A percentile compares a stretch with the other conserved stretches of the same genome.
Conservation (phyloP, 2,797 vertebrate genomes). For the Takifugu ocellatus region DNA sequence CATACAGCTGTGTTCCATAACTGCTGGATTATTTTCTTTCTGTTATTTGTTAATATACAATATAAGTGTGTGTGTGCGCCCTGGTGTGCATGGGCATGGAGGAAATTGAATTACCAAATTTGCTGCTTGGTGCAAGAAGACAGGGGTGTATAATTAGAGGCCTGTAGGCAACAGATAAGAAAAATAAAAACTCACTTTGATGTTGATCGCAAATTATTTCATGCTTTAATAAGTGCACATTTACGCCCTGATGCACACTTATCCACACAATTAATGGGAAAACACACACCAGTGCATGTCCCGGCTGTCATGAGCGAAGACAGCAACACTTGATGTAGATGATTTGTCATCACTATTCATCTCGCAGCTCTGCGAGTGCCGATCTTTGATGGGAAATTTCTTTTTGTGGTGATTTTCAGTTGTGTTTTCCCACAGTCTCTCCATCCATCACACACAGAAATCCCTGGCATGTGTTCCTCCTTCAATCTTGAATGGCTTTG, state of each 20-base stretch:
- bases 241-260: slow-evolving; percentile 3
- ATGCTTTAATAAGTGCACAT: slow-evolving; percentile 37
- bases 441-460: slow-evolving; percentile 23
- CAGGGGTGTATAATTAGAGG: slow-evolving; percentile 61
- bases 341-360: slow-evolving; percentile 25
- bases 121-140: slow-evolving; percentile 37
- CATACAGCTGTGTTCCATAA: slow-evolving; percentile 24
- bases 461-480: slow-evolving; percentile 4
- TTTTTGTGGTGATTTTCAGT: slow-evolving; percentile 13
- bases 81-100: slow-evolving; percentile 28
- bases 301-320: slow-evolving; percentile 3
- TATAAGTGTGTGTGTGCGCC: slow-evolving; percentile 5
- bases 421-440: slow-evolving; percentile 10
- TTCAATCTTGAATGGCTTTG: too few species aligned
- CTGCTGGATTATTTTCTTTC: slow-evolving; percentile 33
- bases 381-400: slow-evolving; percentile 4
- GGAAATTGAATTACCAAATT: slow-evolving; percentile 58
- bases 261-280: neutral
- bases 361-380: slow-evolving; percentile 1
- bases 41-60: too few species aligned
- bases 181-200: slow-evolving; percentile 68
- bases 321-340: slow-evolving; percentile 10
- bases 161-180: slow-evolving; percentile 66
- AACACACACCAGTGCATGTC: slow-evolving; percentile 3
- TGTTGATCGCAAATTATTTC: slow-evolving; percentile 65